Evolutionary conservation across 1,140 invertebrate species (phyloP), one percentile per base, ranked within the genome.

Genomic region (Drosophila bocki): DNA sequence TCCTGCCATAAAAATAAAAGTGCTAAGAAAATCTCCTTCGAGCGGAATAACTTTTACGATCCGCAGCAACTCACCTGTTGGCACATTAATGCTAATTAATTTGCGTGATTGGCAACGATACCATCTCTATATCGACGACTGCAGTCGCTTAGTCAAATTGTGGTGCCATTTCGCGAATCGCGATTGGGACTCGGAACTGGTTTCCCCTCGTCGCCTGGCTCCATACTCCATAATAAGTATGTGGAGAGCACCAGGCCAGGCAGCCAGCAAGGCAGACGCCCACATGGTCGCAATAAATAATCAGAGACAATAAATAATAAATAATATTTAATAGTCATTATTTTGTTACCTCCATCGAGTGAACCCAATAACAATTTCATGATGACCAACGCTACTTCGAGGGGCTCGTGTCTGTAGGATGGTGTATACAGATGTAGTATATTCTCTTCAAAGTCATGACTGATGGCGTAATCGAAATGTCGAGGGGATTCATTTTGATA

Each of bases 61-160:
- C 45, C 26, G 29, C 51, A 32, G 48, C 19, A 42, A 11, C 29
- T 33, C 47, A 67, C 32, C 19, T 35, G 29, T 42, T 50, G 39
- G 22, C 32, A 39, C 37, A 12, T 56, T n/a, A 72, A 37, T 44
- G 45, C 32, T 69, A 70, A 70, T 68, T 74, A 72, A 56, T 50
- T 39, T 60, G 58, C 35, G 37, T 33, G 37, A 35, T 47, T 22
- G 32, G 35, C 48, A 56, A 60, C 68, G 68, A 26, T 59, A 22
- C 54, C 70, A 72, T 51, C 70, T 29, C 70, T 72, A 71, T 15
- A 41, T 58, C 17, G 32, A 44, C 42, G 26, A 61, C 39, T 87
- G 81, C 78, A 88, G 51, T 75, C 68, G 51, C 69, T 78, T 71
- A 80, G 72, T 64, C 56, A 78, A 87, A 84, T 84, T 80, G 68